These are phyloP conservation scores for Drosophila biarmipes DNA, from an alignment of 1,140 invertebrate genomes.

Conservation along the genomic window DNA sequence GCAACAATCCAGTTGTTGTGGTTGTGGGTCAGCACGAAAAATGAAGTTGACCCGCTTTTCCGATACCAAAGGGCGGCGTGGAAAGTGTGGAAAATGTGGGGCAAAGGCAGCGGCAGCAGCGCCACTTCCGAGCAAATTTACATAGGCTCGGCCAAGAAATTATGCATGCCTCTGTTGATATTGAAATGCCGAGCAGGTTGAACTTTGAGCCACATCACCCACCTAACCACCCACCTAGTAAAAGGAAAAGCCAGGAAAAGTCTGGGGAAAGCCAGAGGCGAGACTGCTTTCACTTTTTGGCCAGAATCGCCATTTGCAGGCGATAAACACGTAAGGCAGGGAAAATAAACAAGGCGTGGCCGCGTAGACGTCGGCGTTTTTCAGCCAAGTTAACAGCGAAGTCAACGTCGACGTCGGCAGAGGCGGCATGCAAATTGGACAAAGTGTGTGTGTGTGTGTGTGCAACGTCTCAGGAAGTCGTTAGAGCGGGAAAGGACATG, in stretches of 20 bases:
- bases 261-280: constrained; percentile 43
- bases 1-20: constrained; percentile 48
- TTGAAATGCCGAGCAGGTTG: constrained; percentile 70
- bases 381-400: constrained; percentile 13
- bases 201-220: constrained; percentile 29
- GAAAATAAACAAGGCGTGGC: constrained; percentile 53
- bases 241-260: constrained; percentile 21
- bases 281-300: constrained; percentile 63
- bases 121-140: constrained; percentile 68
- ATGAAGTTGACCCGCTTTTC: constrained; percentile 79
- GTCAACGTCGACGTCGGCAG: constrained; percentile 13
- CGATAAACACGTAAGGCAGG: constrained; percentile 76
- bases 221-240: constrained; percentile 39
- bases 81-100: constrained; percentile 39
- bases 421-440: constrained; percentile 60
- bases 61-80: neutral
- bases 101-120: constrained; percentile 34
- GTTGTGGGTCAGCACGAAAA: constrained; percentile 75
- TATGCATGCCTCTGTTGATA: constrained; percentile 80
- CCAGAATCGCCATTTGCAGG: constrained; percentile 59
- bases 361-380: constrained; percentile 4
- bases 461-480: constrained; percentile 64
- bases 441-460: constrained; percentile 27
- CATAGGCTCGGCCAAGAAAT: constrained; percentile 70
- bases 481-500: constrained; percentile 58